phyloP scores from a whole-genome alignment of 2,888 invertebrate species.

The Apomyelois bistriatella region DNA sequence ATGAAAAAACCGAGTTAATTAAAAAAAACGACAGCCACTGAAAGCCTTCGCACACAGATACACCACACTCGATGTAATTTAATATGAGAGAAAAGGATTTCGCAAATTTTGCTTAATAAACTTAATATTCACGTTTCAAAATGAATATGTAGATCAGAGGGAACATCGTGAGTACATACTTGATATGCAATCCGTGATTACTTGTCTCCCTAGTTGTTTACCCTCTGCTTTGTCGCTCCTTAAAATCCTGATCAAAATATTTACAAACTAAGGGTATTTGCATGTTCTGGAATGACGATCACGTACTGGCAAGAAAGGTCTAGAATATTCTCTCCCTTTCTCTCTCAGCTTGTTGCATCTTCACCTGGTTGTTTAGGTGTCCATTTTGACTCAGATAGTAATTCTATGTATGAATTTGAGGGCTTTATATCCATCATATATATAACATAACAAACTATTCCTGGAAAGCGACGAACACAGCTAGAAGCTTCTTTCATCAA shows the following conservation, averaged over 20 bases:
- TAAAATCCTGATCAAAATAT: slow-evolving; percentile 16
- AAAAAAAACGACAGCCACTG: too few species aligned
- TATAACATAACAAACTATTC: too few species aligned
- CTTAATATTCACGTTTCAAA: slow-evolving; percentile 4
- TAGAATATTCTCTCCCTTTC: too few species aligned
- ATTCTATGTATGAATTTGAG: too few species aligned
- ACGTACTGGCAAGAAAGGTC: too few species aligned
- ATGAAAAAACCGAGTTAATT: too few species aligned
- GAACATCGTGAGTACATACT: slow-evolving; percentile 7
- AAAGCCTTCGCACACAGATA: neutral
- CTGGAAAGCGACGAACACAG: too few species aligned
- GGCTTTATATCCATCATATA: too few species aligned
- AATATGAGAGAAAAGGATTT: neutral
- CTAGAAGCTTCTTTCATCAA: too few species aligned
- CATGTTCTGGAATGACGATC: neutral
- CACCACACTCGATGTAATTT: neutral
- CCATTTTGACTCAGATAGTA: too few species aligned
- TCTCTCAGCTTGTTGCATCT: too few species aligned
- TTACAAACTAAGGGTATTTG: slow-evolving; percentile 10
- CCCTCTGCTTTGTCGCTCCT: slow-evolving; percentile 12
- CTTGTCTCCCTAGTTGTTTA: slow-evolving; percentile 15
- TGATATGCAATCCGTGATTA: slow-evolving; percentile 18
- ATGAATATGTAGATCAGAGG: slow-evolving; percentile 10
- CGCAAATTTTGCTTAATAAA: neutral
- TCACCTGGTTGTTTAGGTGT: too few species aligned